These are phyloP conservation scores for Anadara kagoshimensis DNA, from an alignment of 1,140 invertebrate genomes.

Conservation along the genomic window DNA sequence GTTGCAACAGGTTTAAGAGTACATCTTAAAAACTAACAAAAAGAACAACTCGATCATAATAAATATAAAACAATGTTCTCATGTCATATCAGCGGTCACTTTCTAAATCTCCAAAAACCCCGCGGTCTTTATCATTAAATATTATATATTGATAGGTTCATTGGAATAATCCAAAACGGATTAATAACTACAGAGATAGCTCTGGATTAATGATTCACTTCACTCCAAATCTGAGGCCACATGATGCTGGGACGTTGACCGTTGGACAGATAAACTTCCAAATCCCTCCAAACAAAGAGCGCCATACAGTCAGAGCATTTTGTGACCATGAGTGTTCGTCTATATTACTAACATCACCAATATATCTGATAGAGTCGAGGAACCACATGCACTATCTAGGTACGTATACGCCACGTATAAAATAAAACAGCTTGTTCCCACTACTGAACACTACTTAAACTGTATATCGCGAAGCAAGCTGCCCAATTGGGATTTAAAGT, in stretches of 20 bases:
- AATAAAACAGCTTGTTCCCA: too few relatives aligned
- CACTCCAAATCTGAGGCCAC: conserved; percentile 33
- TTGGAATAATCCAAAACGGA: conserved; percentile 42
- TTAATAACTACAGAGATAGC: conserved; percentile 24
- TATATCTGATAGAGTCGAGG: conserved; percentile 35
- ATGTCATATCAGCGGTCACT: too few relatives aligned
- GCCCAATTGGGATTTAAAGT: too few relatives aligned
- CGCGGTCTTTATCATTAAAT: too few relatives aligned
- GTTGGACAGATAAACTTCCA: conserved; percentile 38
- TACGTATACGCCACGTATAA: conserved; percentile 10
- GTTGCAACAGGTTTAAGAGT: too few relatives aligned
- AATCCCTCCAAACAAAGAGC: conserved; percentile 30
- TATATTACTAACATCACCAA: conserved; percentile 4
- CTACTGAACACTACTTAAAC: too few relatives aligned
- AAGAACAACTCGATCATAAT: too few relatives aligned
- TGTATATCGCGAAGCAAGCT: too few relatives aligned
- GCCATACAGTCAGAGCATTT: conserved; percentile 9
- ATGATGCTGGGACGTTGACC: conserved; percentile 39
- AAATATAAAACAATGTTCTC: too few relatives aligned
- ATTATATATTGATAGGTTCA: conserved; percentile 32
- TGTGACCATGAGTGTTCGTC: conserved; percentile 40
- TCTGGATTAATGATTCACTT: conserved; percentile 49
- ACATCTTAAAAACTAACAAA: too few relatives aligned
- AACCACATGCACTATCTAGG: conserved; percentile 55
- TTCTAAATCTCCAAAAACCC: too few relatives aligned